These are phyloP conservation scores for Petroica traversi DNA, from an alignment of 2,113 vertebrate species.

Conservation along the genomic window DNA sequence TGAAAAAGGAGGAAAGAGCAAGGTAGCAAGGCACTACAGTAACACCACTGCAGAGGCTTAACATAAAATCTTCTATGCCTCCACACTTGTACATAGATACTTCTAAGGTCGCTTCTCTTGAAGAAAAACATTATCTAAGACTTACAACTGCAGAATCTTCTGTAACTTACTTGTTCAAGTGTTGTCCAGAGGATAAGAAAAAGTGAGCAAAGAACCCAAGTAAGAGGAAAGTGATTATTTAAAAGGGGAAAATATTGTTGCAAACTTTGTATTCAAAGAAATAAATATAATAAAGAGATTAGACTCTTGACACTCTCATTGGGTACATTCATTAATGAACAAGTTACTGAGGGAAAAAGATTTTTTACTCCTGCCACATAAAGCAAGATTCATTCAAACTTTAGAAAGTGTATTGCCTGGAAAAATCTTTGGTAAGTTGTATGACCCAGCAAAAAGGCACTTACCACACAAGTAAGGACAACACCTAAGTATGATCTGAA, in stretches of 20 bases:
- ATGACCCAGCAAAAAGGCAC: neutral
- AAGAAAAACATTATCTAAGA: neutral
- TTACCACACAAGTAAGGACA: neutral
- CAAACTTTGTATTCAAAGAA: neutral
- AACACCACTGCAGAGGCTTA: neutral
- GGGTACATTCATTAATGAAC: neutral
- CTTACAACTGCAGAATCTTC: neutral
- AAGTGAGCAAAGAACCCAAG: neutral
- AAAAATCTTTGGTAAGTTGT: neutral
- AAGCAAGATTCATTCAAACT: neutral
- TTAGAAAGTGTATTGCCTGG: neutral
- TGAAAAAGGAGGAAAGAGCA: neutral
- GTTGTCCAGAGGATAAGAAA: neutral
- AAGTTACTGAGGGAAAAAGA: neutral
- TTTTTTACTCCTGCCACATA: neutral
- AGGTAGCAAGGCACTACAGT: fast-evolving
- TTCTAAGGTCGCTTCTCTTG: neutral
- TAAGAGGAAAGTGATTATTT: neutral
- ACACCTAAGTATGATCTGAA: neutral
- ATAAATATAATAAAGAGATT: neutral
- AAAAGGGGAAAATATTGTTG: neutral
- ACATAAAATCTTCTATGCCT: neutral
- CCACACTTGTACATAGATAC: neutral
- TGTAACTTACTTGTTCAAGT: neutral
- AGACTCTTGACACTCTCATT: neutral